Base-by-base conservation (phyloP, 2,113 vertebrate genomes). In the Rafetus swinhoei region DNA sequence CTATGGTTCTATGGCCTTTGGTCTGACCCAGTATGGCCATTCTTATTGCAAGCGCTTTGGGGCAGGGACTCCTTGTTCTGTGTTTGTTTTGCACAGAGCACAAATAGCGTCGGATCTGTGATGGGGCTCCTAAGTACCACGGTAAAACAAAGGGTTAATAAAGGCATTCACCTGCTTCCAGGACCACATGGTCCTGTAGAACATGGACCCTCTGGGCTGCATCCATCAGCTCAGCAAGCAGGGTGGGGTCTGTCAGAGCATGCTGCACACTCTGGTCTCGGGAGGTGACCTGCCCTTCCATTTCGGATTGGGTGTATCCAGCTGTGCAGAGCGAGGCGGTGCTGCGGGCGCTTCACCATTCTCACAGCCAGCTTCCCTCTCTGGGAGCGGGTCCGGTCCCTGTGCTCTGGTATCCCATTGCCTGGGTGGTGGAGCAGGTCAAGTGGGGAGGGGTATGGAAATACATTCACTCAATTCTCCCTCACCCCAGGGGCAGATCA, bases 401-500 rank as follows among this genome's bases (percentile, higher is more conserved):
- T 69, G 65, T 1, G 4, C 56, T n/a, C 0, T 0, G 39, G 4
- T 18, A 59, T n/a, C 7, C 3, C 19, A 3, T 2, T 21, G 27
- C 50, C 60, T 18, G 32, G 32, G 32, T 65, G 14, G 29, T 32
- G 62, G 62, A 65, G 62, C 62, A n/a, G 32, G 32, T 19, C 7
- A 15, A 29, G 13, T n/a, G 65, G 32, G 32, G 65, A 5, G 32
- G 32, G 16, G 65, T 19, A 72, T 35, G n/a, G 32, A 72, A n/a
- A 72, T 10, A 72, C 8, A n/a, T 35, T 2, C 16, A 19, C 65
- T 35, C 65, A 9, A 18, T 85, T 55, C 29, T 24, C 15, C 8
- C 53, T 18, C 7, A 0, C 12, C 50, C 0, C 0, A 4, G 14
- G 56, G 35, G 3, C 0, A 1, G 25, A 57, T 39, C 27, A 39